Conservation (phyloP, 2,113 vertebrate species). For the Entelurus aequoreus region DNA sequence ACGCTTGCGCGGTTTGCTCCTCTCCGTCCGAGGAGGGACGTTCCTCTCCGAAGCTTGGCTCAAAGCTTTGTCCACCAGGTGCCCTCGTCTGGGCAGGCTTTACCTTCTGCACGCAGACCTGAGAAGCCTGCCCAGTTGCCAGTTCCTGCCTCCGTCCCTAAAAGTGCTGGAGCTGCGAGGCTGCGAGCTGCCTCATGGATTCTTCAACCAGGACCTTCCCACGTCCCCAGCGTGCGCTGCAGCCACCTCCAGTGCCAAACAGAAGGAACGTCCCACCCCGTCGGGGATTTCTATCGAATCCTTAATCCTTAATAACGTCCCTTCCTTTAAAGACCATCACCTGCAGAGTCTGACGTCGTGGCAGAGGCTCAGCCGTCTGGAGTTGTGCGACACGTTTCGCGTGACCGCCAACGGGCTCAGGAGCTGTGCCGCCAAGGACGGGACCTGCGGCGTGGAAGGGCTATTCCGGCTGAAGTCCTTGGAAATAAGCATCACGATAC, state of each 20-base stretch:
- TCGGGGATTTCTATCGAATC: slow-evolving; percentile 54
- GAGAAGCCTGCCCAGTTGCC: slow-evolving; percentile 59
- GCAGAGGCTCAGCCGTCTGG: slow-evolving; percentile 56
- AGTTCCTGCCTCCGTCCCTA: slow-evolving; percentile 61
- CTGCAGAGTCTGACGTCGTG: slow-evolving; percentile 68
- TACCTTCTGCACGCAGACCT: slow-evolving; percentile 69
- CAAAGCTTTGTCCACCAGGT: slow-evolving; percentile 64
- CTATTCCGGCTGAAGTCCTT: slow-evolving; percentile 65
- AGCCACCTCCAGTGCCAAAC: slow-evolving; percentile 41
- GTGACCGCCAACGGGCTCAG: slow-evolving; percentile 69
- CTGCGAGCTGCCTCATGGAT: slow-evolving; percentile 67
- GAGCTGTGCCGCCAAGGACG: slow-evolving; percentile 63
- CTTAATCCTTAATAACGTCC: slow-evolving; percentile 69
- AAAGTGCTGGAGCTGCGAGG: slow-evolving; percentile 67
- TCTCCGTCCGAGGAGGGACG: slow-evolving; percentile 65
- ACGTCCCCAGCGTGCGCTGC: slow-evolving; percentile 28
- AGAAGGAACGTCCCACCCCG: slow-evolving; percentile 9
- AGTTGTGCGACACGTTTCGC: slow-evolving; percentile 67
- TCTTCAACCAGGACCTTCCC: slow-evolving; percentile 59
- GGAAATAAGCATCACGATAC: slow-evolving; percentile 63
- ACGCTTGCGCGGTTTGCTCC: slow-evolving; percentile 69
- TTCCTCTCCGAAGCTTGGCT: slow-evolving; percentile 76
- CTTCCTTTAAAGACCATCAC: slow-evolving; percentile 75
- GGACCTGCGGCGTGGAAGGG: slow-evolving; percentile 46
- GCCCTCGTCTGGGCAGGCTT: slow-evolving; percentile 69